Conservation (phyloP, 1,140 invertebrate genomes). For the Neodiprion pinetum region DNA sequence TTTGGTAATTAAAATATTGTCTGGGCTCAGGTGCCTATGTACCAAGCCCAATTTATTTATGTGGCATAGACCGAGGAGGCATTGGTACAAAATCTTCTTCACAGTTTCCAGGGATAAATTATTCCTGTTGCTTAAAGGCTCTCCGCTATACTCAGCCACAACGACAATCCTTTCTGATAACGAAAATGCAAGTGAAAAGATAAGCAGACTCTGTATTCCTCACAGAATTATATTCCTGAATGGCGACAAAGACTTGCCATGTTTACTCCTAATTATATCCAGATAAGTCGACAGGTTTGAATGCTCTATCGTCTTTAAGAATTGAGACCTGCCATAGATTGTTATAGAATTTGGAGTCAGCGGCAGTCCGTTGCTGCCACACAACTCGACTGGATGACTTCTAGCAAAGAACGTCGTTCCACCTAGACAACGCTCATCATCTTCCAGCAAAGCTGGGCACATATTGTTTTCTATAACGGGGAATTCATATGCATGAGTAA, state of each 20-base stretch:
- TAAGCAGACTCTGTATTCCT: too few relatives aligned
- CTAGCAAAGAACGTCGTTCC: constrained; percentile 91
- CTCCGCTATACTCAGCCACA: constrained; percentile 86
- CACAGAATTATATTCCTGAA: too few relatives aligned
- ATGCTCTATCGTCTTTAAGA: constrained; percentile 81
- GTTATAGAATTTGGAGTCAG: constrained; percentile 95
- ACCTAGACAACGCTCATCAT: constrained; percentile 70
- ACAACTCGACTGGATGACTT: constrained; percentile 88
- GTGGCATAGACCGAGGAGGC: constrained; percentile 76
- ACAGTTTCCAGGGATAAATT: constrained; percentile 63
- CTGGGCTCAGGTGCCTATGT: constrained; percentile 81
- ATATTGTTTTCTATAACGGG: constrained; percentile 36
- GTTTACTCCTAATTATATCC: constrained; percentile 91
- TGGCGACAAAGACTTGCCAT: constrained; percentile 70
- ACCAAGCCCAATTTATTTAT: constrained; percentile 79
- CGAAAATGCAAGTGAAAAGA: constrained; percentile 33
- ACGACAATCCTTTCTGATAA: constrained; percentile 87
- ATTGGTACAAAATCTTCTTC: constrained; percentile 70
- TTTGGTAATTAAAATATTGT: constrained; percentile 83
- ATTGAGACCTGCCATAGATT: constrained; percentile 88
- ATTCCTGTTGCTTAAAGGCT: constrained; percentile 60
- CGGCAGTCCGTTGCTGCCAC: constrained; percentile 94
- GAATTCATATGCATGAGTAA: not conserved
- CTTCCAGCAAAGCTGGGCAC: constrained; percentile 56
- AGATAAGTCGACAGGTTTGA: constrained; percentile 87